Evolutionary conservation across 2,888 invertebrate genomes (phyloP).

Genomic region (Polydrusus tereticollis): DNA sequence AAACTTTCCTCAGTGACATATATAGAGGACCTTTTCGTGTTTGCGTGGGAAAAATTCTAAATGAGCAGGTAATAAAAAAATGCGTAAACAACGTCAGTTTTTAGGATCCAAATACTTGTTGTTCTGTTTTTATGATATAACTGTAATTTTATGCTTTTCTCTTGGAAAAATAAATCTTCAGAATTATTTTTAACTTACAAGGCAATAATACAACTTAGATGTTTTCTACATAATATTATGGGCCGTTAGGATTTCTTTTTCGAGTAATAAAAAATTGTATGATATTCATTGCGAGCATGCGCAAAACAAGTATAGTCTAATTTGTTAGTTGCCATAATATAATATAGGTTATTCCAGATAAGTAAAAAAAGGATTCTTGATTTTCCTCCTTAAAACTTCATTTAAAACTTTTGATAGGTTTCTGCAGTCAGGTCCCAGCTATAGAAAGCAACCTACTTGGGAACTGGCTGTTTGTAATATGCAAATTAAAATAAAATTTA

Average conservation of each 20-base stretch:
- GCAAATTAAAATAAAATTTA: slow-evolving; percentile 43
- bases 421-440: neutral
- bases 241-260: too few relatives aligned
- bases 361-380: too few relatives aligned
- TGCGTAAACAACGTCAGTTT: neutral
- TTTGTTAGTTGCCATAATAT: too few relatives aligned
- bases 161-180: neutral
- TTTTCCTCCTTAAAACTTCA: too few relatives aligned
- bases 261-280: too few relatives aligned
- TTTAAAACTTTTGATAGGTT: neutral
- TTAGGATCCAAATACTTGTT: neutral
- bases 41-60: slow-evolving; percentile 5
- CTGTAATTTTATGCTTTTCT: neutral
- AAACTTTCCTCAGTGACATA: slow-evolving; percentile 5
- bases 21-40: slow-evolving; percentile 8
- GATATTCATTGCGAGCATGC: too few relatives aligned
- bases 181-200: too few relatives aligned
- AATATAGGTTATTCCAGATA: too few relatives aligned
- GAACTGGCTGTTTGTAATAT: slow-evolving; percentile 30
- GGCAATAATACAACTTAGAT: too few relatives aligned
- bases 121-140: slow-evolving; percentile 3
- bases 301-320: too few relatives aligned
- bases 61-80: slow-evolving; percentile 12
- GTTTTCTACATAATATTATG: too few relatives aligned
- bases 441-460: neutral